These are phyloP conservation scores for Pteronotus mesoamericanus DNA, from an alignment of 2,797 vertebrate species.

Conservation along the genomic window DNA sequence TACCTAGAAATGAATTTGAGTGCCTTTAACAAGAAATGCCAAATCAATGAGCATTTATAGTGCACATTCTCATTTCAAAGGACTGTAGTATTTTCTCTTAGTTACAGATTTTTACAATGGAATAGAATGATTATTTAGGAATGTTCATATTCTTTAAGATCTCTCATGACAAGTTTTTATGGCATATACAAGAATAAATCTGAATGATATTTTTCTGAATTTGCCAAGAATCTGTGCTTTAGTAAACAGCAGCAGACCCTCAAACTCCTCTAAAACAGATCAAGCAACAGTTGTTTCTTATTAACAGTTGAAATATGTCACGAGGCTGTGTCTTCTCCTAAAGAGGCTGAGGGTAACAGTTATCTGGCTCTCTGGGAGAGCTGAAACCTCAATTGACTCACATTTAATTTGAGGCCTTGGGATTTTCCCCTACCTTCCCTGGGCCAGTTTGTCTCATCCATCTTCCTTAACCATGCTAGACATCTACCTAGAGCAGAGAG, in stretches of 20 bases:
- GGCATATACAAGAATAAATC: background rate
- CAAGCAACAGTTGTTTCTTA: background rate
- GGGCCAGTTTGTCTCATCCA: background rate
- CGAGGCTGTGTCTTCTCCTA: background rate
- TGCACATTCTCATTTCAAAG: background rate
- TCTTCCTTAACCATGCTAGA: slow-evolving; percentile 19
- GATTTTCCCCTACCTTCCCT: background rate
- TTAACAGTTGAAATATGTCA: background rate
- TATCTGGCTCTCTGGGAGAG: background rate
- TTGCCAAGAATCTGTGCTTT: slow-evolving; percentile 14
- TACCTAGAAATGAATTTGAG: slow-evolving; percentile 32
- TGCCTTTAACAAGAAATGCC: background rate
- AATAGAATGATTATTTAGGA: background rate
- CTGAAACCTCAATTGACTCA: slow-evolving; percentile 12
- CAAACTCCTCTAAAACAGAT: background rate
- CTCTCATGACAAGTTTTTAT: background rate
- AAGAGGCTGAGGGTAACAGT: background rate
- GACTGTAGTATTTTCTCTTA: background rate
- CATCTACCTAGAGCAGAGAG: background rate
- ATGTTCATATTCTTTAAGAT: background rate
- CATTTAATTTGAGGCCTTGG: slow-evolving; percentile 32
- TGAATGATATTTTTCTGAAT: slow-evolving; percentile 1
- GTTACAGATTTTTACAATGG: background rate
- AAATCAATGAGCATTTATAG: background rate
- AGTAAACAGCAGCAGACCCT: background rate